Evolutionary conservation across 2,888 invertebrate species (phyloP).

Genomic region (Drosophila austrosaltans): DNA sequence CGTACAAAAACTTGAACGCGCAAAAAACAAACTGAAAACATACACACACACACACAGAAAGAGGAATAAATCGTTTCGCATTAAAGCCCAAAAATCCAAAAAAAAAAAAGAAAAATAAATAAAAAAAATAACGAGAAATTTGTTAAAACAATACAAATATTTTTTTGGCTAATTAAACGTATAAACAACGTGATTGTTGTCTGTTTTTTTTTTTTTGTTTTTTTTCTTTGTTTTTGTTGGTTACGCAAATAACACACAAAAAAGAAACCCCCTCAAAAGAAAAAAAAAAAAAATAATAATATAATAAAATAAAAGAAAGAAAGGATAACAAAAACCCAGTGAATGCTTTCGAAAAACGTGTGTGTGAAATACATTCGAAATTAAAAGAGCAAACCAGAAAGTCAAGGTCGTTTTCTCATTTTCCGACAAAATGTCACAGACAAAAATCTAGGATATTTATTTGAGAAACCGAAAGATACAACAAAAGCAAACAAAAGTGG

Average conservation of each 20-base stretch:
- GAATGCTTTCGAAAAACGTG: conserved; percentile 38
- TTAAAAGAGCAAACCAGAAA: conserved; percentile 28
- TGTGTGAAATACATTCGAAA: conserved; percentile 26
- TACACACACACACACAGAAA: conserved; percentile 21
- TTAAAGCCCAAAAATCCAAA: conserved; percentile 4
- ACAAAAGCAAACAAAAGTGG: conserved; percentile 10
- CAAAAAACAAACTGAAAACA: conserved; percentile 34
- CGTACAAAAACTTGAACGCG: conserved; percentile 72
- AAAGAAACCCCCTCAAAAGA: conserved; percentile 32
- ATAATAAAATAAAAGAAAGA: not conserved
- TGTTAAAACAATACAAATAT: conserved; percentile 14
- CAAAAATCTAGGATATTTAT: conserved; percentile 49
- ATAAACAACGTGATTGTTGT: conserved; percentile 58
- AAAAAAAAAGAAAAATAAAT: conserved; percentile 27
- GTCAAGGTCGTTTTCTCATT: conserved; percentile 58
- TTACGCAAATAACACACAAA: conserved; percentile 46
- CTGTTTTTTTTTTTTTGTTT: not conserved
- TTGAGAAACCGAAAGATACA: conserved; percentile 18
- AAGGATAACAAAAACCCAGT: not conserved
- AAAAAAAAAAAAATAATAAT: not conserved
- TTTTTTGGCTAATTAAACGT: conserved; percentile 56
- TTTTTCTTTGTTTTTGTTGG: conserved; percentile 61
- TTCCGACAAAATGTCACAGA: conserved; percentile 60
- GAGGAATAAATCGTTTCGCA: conserved; percentile 33
- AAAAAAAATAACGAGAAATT: conserved; percentile 36